These are phyloP conservation scores for Paratilapia polleni DNA, from an alignment of 2,113 vertebrate genomes.

Conservation along the genomic window DNA sequence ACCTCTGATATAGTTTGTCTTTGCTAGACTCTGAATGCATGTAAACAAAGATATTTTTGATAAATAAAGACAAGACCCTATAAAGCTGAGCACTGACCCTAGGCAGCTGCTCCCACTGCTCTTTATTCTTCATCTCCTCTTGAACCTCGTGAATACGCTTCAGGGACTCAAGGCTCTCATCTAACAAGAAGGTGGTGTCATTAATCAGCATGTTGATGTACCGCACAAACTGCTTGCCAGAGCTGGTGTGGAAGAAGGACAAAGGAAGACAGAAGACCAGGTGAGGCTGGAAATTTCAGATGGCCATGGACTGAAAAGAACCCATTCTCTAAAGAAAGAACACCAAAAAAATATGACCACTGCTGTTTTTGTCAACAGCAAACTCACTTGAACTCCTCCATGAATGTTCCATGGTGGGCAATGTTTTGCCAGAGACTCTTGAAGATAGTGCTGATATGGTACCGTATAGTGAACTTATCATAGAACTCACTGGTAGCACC, in stretches of 20 bases:
- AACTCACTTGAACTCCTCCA: conserved; percentile 99
- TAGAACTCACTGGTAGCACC: conserved; percentile 99
- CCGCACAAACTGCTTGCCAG: conserved; percentile 99
- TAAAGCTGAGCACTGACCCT: conserved; percentile 82
- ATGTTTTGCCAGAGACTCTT: conserved; percentile 99
- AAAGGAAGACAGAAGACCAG: neutral
- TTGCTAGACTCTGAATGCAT: neutral
- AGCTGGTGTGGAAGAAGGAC: conserved; percentile 75
- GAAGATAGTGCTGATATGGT: conserved; percentile 99
- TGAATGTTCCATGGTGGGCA: conserved; percentile 97
- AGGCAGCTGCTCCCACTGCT: conserved; percentile 95
- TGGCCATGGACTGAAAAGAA: neutral
- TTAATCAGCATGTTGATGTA: conserved; percentile 99
- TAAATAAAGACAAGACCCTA: neutral
- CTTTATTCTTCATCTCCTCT: conserved; percentile 99
- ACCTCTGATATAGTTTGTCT: neutral
- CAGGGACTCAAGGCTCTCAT: conserved; percentile 96
- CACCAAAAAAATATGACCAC: neutral
- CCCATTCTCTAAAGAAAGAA: neutral
- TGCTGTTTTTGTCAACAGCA: neutral
- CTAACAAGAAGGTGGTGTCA: conserved; percentile 97
- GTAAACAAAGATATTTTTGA: neutral
- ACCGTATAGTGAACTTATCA: conserved; percentile 99
- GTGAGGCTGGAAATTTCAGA: neutral
- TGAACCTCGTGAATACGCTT: conserved; percentile 99